Base-by-base conservation (phyloP, 2,888 invertebrate genomes). In the Barypeithes pellucidus region DNA sequence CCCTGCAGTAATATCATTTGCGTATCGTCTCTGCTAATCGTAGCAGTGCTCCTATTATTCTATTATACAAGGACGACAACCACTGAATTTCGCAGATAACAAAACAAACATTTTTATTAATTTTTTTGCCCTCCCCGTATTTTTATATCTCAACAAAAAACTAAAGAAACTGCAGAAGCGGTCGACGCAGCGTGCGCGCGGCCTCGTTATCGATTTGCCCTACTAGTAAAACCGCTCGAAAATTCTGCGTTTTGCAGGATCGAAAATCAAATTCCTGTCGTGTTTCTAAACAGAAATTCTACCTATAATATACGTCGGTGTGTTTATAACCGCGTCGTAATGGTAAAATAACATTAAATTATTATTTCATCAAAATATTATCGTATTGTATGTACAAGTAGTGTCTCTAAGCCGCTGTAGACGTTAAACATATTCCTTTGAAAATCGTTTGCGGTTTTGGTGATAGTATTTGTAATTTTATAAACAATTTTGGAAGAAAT, bases 201-300 rank as follows among this genome's bases (percentile, higher is more conserved):
- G n/a, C n/a, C 18, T 57, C 54, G 20, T 20, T 75, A 75, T 75
- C 72, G 75, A 75, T 75, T 75, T 62, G 73, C 52, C 75, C 73
- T 57, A 75, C 24, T 72, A 57, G 24, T n/a, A 52, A 60, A 41
- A 54, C 11, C 60, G 41, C 24, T 39, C 36, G 52, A 43, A 57
- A 57, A n/a, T 39, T 5, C 14, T 16, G 52, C 22, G 57, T 45
- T 66, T 66, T 52, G 70, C 63, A 69, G 61, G 36, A 50, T 20
- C 24, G 43, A 47, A 71, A 47, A 65, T 39, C 22, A 50, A 65
- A 47, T 3, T 71, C 65, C 70, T 70, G 70, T 57, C 7, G 36
- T 63, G 7, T 52, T 52, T 24, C 22, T 7, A 54, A 16, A 14
- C 29, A 14, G n/a, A n/a, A 5, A 12, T 14, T 33, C 11, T 22